Conservation (phyloP, 2,888 invertebrate species). For the Cylloceria caligata region DNA sequence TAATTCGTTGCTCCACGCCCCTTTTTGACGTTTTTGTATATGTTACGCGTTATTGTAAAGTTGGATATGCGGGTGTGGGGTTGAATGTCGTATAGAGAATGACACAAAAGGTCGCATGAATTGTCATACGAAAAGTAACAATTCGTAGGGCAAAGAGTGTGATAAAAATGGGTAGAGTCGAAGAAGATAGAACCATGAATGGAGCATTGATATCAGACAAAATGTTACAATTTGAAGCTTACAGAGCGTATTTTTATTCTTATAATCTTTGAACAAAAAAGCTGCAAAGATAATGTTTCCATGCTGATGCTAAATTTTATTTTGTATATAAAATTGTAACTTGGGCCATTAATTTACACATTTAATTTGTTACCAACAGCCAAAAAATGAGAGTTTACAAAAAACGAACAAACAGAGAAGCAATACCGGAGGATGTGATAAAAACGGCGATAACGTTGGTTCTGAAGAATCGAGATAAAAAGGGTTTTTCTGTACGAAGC, state of each 20-base stretch:
- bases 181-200: no score
- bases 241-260: no score
- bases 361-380: background rate
- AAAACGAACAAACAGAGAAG: slow-evolving; percentile 53
- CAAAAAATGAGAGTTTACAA: slow-evolving; percentile 55
- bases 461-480: slow-evolving; percentile 46
- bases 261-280: no score
- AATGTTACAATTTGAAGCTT: no score
- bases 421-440: slow-evolving; percentile 44
- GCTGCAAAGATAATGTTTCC: background rate
- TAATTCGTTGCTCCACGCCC: slow-evolving; percentile 5
- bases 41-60: background rate
- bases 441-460: slow-evolving; percentile 46
- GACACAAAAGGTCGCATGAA: background rate
- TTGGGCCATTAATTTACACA: background rate
- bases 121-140: no score
- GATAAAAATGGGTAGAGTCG: no score
- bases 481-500: slow-evolving; percentile 54
- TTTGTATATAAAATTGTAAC: background rate
- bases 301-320: background rate
- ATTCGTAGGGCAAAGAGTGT: no score
- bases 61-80: background rate
- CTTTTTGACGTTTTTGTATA: background rate
- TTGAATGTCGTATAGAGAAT: background rate
- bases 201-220: no score